phyloP scores from a whole-genome alignment of 2,797 vertebrate genomes.

The Anniella stebbinsi region DNA sequence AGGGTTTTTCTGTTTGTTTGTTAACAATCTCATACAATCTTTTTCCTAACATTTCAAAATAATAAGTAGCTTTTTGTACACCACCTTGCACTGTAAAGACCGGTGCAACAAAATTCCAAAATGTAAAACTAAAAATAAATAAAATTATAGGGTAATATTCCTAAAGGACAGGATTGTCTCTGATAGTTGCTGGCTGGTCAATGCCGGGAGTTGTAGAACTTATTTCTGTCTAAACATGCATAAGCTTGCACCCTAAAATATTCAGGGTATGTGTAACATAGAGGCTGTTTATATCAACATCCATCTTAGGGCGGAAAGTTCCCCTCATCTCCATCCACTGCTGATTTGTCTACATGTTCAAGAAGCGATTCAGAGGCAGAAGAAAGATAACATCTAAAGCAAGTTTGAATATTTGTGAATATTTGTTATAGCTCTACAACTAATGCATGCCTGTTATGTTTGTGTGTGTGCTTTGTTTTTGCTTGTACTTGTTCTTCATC shows the following conservation, averaged over 20 bases:
- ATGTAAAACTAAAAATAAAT: neutral
- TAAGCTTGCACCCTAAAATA: neutral
- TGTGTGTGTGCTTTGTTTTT: neutral
- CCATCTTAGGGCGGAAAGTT: neutral
- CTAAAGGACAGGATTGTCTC: neutral
- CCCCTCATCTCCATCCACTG: neutral
- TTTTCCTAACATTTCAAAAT: neutral
- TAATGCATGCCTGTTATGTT: neutral
- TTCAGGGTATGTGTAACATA: neutral
- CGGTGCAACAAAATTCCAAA: neutral
- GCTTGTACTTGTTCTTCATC: neutral
- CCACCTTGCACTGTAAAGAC: neutral
- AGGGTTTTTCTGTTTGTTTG: neutral
- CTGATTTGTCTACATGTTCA: neutral
- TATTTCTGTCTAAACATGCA: too few species aligned
- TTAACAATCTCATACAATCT: conserved; percentile 8
- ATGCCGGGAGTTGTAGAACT: too few species aligned
- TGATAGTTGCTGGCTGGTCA: neutral
- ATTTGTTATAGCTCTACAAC: neutral
- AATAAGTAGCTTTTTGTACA: neutral
- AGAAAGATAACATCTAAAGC: neutral
- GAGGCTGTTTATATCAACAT: neutral
- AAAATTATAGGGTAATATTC: neutral
- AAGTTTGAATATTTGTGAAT: neutral
- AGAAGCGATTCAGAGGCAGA: neutral